Evolutionary conservation across 2,113 vertebrate species (phyloP).

Genomic region (Tychaedon coryphoeus): DNA sequence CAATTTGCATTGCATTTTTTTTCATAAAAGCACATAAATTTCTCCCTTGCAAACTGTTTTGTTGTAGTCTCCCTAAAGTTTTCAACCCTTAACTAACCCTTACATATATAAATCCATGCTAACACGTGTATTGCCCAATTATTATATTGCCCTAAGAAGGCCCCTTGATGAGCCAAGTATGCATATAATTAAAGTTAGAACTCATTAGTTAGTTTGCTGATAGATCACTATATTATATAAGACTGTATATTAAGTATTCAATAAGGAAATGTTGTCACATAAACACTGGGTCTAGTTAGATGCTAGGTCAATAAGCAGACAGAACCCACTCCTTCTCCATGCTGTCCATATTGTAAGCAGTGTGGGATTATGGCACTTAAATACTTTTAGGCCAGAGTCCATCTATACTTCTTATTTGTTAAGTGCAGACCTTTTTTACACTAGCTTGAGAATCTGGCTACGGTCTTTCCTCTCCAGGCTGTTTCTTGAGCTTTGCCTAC

Average conservation of each 20-base stretch:
- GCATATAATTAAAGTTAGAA: neutral
- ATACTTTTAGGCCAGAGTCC: neutral
- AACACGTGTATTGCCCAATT: neutral
- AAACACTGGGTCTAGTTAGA: neutral
- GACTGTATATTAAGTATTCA: neutral
- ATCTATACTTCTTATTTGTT: neutral
- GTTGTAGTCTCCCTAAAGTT: neutral
- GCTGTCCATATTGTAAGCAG: neutral
- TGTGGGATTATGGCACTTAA: neutral
- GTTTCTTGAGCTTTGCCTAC: neutral
- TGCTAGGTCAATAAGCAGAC: neutral
- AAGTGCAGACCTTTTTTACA: neutral
- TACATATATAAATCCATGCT: neutral
- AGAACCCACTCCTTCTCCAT: neutral
- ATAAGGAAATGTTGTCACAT: neutral
- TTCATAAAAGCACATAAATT: neutral
- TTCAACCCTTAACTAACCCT: neutral
- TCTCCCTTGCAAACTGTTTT: neutral
- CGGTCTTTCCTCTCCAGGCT: neutral
- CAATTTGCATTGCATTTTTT: neutral
- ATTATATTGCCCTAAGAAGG: neutral
- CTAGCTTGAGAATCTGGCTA: neutral
- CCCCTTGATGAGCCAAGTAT: neutral
- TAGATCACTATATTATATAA: neutral
- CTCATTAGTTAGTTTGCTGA: neutral